Conservation (phyloP, 2,888 invertebrate genomes). For the Cantharis lateralis region DNA sequence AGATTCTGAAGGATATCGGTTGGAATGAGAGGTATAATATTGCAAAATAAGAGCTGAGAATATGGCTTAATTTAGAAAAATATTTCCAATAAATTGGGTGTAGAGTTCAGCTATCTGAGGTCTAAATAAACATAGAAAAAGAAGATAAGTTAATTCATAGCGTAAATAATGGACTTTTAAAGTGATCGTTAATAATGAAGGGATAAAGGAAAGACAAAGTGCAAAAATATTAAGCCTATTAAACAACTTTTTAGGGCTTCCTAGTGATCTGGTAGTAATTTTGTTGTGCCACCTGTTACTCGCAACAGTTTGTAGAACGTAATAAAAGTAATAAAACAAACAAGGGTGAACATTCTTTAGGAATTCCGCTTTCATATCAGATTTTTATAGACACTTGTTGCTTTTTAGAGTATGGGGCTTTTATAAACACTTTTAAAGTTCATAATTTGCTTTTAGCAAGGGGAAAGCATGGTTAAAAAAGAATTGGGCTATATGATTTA, state of each 20-base stretch:
- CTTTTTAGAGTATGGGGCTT: conserved; percentile 44
- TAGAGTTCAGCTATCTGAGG: not conserved
- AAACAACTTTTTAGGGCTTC: conserved; percentile 31
- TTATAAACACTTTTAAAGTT: conserved; percentile 38
- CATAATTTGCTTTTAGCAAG: conserved; percentile 61
- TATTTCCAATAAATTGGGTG: not conserved
- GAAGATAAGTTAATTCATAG: conserved; percentile 4
- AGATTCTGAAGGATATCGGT: too few relatives aligned
- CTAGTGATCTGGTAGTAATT: conserved; percentile 29
- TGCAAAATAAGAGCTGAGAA: not conserved
- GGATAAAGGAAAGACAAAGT: conserved; percentile 20
- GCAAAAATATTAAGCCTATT: conserved; percentile 24
- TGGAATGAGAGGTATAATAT: too few relatives aligned
- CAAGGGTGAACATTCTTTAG: conserved; percentile 52
- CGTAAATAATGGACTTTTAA: conserved; percentile 7
- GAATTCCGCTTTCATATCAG: conserved; percentile 52
- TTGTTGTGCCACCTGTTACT: conserved; percentile 51
- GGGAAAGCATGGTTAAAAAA: conserved; percentile 60
- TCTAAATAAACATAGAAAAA: not conserved
- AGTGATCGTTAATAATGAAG: conserved; percentile 20
- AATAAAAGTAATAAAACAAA: conserved; percentile 55
- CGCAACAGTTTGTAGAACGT: conserved; percentile 48
- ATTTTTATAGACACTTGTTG: conserved; percentile 55
- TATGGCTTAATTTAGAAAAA: not conserved
- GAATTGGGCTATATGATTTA: conserved; percentile 47